Base-by-base conservation (phyloP, 2,888 invertebrate species). In the Augochlorella aurata region DNA sequence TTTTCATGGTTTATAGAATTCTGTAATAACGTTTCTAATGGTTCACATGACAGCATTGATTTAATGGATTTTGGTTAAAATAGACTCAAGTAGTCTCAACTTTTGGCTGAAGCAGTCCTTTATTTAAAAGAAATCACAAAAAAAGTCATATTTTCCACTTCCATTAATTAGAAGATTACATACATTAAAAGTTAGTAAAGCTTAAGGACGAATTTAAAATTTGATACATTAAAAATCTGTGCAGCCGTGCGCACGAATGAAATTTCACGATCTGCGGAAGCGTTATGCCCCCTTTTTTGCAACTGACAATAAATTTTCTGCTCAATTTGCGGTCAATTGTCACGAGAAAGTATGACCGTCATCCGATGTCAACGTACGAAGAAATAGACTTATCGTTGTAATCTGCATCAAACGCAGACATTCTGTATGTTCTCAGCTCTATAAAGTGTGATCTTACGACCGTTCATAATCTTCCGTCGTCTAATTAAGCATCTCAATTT, bases 321-420 rank as follows among this genome's bases (percentile, higher is more conserved):
- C 61, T 52, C 74, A 68, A 74, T 74, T 78, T 74, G 44, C 68
- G 54, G 24, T 7, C 21, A 18, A 52, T 61, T 14, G 61, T 74
- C 50, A 24, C 67, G 58, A 74, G 78, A 78, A 78, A 78, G 78
- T 74, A 63, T 38, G 65, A 78, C 67, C 74, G 49, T 29, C 29
- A 29, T 68, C 58, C 24, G 29, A 61, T 68, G 74, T 58, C 74
- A 68, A 74, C 52, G 65, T 44, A 66, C 66, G 50, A 21, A 16
- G 38, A 74, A 65, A 18, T 21, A 50, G 65, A 49, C 29, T 29
- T 63, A 44, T 44, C 18, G 9, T 38, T 18, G 45, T 29, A 29
- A 29, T 29, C 29, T 29, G 21, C 21, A 24, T 69, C 24, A 21
- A 63, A 63, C 18, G 63, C 44, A 9, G 63, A 18, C 49, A 50